These are phyloP conservation scores for Nomada flava DNA, from an alignment of 2,888 invertebrate genomes.

Conservation along the genomic window DNA sequence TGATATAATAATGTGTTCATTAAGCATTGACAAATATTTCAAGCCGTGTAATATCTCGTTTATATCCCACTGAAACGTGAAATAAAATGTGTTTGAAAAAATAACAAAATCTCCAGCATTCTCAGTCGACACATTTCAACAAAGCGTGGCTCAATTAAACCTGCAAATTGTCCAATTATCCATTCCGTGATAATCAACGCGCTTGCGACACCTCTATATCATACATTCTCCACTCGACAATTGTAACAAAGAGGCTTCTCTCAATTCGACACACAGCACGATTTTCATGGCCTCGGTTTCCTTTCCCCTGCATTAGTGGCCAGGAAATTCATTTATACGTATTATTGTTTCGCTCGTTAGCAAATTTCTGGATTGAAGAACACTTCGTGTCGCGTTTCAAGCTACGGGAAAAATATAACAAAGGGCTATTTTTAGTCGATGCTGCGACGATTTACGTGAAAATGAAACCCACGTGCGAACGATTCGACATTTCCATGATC, in stretches of 20 bases:
- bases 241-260: neutral
- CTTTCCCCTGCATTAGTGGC: neutral
- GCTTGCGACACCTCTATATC: neutral
- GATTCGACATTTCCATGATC: conserved; percentile 4
- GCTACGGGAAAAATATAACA: neutral
- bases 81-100: neutral
- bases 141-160: neutral
- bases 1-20: conserved; percentile 6
- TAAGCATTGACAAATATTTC: too few relatives aligned
- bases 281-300: neutral
- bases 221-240: neutral
- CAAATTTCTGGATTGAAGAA: neutral
- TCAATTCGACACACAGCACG: neutral
- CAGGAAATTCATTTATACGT: neutral
- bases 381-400: neutral
- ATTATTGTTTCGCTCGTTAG: conserved; percentile 14
- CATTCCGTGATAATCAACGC: neutral
- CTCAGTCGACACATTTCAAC: neutral
- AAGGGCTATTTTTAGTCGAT: neutral
- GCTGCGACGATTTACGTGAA: neutral
- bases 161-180: neutral
- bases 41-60: neutral
- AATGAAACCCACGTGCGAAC: neutral
- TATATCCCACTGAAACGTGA: neutral
- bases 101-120: neutral